A percentile compares a stretch with the other conserved stretches of the same genome.
Evolutionary conservation across 2,888 invertebrate species (phyloP).

Genomic region (Xestia ashworthii): DNA sequence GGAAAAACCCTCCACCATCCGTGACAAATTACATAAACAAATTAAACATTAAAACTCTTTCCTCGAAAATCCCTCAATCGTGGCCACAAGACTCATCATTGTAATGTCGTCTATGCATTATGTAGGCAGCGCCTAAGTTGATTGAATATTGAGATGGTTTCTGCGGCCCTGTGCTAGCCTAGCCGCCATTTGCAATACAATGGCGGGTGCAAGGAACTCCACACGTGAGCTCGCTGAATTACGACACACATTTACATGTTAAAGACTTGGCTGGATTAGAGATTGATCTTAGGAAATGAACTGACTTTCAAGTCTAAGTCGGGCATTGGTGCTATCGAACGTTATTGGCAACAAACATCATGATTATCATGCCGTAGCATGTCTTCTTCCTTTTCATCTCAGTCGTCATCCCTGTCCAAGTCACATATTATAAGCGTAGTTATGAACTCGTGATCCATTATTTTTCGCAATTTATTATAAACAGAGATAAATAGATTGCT

Average conservation of each 20-base stretch:
- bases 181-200: constrained; percentile 62
- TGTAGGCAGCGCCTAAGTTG: constrained; percentile 54
- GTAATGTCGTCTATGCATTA: constrained; percentile 58
- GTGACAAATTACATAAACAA: constrained; percentile 40
- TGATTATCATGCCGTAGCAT: neutral
- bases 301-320: neutral
- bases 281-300: constrained; percentile 27
- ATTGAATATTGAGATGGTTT: constrained; percentile 63
- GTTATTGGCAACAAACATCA: no score
- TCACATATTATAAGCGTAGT: neutral
- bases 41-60: constrained; percentile 44
- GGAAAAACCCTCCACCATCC: constrained; percentile 13
- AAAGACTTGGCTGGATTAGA: neutral
- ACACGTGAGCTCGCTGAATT: constrained; percentile 60
- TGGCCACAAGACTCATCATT: constrained; percentile 46
- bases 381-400: neutral
- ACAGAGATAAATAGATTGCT: neutral
- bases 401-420: neutral
- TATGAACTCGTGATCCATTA: neutral
- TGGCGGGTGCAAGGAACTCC: constrained; percentile 59
- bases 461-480: neutral
- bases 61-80: constrained; percentile 49
- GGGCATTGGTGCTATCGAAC: neutral
- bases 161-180: constrained; percentile 48
- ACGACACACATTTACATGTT: constrained; percentile 50